Evolutionary conservation across 2,113 vertebrate genomes (phyloP), one percentile per base, ranked within the genome.

Genomic region (Syrmaticus mikado): DNA sequence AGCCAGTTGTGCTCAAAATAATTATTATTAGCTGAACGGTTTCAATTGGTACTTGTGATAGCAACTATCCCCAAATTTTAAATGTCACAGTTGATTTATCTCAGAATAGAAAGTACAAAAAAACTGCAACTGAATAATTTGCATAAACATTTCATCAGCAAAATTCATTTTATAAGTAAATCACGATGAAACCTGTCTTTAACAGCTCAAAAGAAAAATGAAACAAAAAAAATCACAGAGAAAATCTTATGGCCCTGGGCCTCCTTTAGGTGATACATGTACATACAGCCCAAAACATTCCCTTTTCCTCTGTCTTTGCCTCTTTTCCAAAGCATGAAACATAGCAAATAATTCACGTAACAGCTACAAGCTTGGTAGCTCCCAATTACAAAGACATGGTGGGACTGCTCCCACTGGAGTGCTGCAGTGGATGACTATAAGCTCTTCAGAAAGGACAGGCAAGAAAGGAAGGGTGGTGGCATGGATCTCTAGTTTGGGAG

Each of bases 311-410:
- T 0, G 0, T 36, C 38, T 53, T 70, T 2, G 7, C 15, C 17
- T 50, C 36, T 57, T 45, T 27, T 53, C 60, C 55, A 55, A 43
- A 72, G 68, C 36, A 53, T 21, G 8, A 41, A 89, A n/a, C 25
- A 22, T 2, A 89, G 71, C 7, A 40, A 77, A 40, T 61, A 45
- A 13, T 53, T 72, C 22, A 40, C 0, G 0, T 19, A 43, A 41
- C 40, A 61, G 27, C 10, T 41, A 73, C 21, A 52, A 65, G 6
- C 48, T 32, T 1, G 22, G 16, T 13, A 62, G 32, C 24, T 85
- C 24, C 6, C 36, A 28, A 11, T 53, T 30, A 53, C 27, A 17
- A 53, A 30, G 17, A 30, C 27, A 53, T 17, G 52, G 15, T 30
- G 52, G 52, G 27, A 16, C 16, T 27, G 52, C 52, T 30, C 27